Percentiles rank a stretch among this genome's conserved stretches.
These are phyloP conservation scores for Zapornia atra DNA, from an alignment of 2,113 vertebrate genomes.

Conservation along the genomic window DNA sequence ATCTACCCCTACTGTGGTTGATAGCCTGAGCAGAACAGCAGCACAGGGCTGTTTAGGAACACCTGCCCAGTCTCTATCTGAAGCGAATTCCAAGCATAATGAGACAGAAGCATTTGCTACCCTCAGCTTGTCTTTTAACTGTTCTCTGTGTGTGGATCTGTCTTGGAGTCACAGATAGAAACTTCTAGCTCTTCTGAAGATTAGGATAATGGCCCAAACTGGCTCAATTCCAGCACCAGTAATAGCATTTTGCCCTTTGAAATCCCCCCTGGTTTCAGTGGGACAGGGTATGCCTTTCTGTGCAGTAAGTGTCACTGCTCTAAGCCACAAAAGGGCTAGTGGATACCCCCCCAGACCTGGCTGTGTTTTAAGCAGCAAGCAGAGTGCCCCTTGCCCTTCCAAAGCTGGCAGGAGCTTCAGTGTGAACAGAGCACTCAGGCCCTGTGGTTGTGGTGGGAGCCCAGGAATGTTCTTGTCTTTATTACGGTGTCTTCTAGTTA, in stretches of 20 bases:
- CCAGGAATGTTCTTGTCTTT: background rate
- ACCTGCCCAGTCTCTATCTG: background rate
- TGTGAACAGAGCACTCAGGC: background rate
- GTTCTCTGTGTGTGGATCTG: background rate
- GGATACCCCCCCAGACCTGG: background rate
- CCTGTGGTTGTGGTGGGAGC: background rate
- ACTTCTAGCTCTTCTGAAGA: background rate
- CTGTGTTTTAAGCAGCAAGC: background rate
- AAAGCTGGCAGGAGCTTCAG: background rate
- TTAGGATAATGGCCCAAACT: conserved; percentile 13
- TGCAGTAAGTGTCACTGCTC: background rate
- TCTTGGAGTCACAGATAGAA: background rate
- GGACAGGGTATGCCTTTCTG: background rate
- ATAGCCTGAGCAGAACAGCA: background rate
- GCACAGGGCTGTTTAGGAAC: background rate
- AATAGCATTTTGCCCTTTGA: conserved; percentile 35
- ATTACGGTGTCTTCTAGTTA: conserved; percentile 32
- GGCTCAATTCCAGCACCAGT: conserved; percentile 15
- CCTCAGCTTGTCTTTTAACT: background rate
- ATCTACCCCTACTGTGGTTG: background rate
- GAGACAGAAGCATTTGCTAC: background rate
- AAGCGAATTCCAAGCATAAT: background rate
- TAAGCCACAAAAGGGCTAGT: background rate
- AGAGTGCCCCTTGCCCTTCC: background rate
- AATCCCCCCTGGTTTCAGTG: background rate